Evolutionary conservation across 2,113 vertebrate genomes (phyloP).

Genomic region (Colius striatus): DNA sequence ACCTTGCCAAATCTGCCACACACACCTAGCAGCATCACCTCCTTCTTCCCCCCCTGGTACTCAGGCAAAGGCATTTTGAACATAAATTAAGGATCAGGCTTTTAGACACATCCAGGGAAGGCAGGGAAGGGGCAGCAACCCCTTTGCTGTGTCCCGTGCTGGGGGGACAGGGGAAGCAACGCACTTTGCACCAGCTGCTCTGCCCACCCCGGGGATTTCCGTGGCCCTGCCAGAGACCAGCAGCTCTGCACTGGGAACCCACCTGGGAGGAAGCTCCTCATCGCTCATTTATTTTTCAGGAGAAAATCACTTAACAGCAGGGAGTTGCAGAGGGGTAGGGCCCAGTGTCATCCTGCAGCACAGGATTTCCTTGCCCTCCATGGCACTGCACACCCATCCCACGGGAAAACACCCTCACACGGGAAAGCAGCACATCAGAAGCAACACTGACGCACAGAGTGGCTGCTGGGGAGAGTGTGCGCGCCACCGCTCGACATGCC

Average conservation of each 20-base stretch:
- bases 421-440: rapidly evolving
- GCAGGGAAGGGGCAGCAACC: background rate
- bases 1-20: background rate
- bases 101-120: background rate
- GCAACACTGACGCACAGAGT: rapidly evolving
- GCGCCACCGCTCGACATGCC: rapidly evolving
- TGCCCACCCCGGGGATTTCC: rapidly evolving
- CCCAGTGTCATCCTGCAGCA: rapidly evolving
- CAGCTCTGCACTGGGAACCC: background rate
- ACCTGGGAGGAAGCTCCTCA: rapidly evolving
- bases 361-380: background rate
- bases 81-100: background rate
- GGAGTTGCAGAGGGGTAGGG: background rate
- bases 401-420: rapidly evolving
- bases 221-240: rapidly evolving
- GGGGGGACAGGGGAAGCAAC: background rate
- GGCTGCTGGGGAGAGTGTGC: rapidly evolving
- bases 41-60: background rate
- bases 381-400: background rate
- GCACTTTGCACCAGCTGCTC: rapidly evolving
- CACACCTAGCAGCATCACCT: rapidly evolving
- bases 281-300: rapidly evolving
- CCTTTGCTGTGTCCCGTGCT: rapidly evolving
- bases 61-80: background rate
- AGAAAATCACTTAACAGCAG: background rate